Evolutionary conservation across 2,888 invertebrate genomes (phyloP).

Genomic region (Dinocampus coccinellae): DNA sequence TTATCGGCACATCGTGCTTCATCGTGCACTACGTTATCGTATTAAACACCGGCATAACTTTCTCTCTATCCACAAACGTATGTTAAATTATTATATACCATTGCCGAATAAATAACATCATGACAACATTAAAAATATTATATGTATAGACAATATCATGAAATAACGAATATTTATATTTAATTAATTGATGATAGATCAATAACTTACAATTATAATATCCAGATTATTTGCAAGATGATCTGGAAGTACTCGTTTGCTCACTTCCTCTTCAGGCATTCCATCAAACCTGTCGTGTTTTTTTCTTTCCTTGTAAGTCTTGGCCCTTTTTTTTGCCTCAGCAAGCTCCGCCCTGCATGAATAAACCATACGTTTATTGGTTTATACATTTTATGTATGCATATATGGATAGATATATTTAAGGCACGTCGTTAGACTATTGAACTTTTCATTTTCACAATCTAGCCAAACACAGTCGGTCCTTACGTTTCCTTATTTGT

Average conservation of each 20-base stretch:
- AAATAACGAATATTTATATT: background rate
- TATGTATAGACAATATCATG: background rate
- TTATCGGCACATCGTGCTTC: slow-evolving; percentile 52
- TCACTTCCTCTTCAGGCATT: slow-evolving; percentile 96
- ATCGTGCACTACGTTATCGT: slow-evolving; percentile 29
- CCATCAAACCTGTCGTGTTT: slow-evolving; percentile 96
- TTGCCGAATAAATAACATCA: background rate
- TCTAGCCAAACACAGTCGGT: slow-evolving; percentile 24
- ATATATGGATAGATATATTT: background rate
- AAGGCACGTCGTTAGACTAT: slow-evolving; percentile 33
- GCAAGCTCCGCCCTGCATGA: slow-evolving; percentile 67
- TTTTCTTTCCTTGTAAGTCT: slow-evolving; percentile 83
- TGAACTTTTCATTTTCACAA: slow-evolving; percentile 32
- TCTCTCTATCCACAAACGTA: slow-evolving; percentile 26
- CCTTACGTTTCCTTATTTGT: slow-evolving; percentile 18
- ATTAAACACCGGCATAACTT: slow-evolving; percentile 22
- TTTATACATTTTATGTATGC: background rate
- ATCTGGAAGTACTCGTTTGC: slow-evolving; percentile 93
- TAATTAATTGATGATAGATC: background rate
- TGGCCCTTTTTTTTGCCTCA: slow-evolving; percentile 68
- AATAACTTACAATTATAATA: slow-evolving; percentile 94
- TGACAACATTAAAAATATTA: background rate
- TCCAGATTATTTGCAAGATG: slow-evolving; percentile 94
- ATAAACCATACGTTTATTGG: slow-evolving; percentile 20
- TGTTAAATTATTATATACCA: background rate